Conservation (phyloP, 2,113 vertebrate species). For the Trematomus loennbergii region DNA sequence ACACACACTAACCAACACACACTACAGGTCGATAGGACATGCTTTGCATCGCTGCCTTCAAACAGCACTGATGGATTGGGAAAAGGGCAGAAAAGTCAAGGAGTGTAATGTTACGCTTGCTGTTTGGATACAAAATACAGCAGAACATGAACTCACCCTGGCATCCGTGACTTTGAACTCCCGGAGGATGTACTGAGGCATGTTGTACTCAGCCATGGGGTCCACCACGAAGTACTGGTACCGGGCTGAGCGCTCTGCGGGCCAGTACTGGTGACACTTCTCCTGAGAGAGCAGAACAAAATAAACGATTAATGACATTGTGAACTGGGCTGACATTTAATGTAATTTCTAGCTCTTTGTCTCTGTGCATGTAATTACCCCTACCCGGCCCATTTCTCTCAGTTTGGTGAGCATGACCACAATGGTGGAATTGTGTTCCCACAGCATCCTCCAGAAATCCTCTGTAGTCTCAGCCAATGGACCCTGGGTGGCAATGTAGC, state of each 20-base stretch:
- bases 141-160: conserved; percentile 84
- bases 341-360: conserved; percentile 40
- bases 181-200: conserved; percentile 96
- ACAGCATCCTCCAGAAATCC: conserved; percentile 88
- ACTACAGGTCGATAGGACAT: conserved; percentile 67
- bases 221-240: conserved; percentile 98
- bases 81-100: conserved; percentile 34
- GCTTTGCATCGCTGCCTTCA: conserved; percentile 41
- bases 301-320: background rate
- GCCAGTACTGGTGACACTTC: conserved; percentile 96
- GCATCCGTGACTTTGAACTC: conserved; percentile 97
- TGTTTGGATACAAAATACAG: conserved; percentile 34
- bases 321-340: background rate
- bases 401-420: conserved; percentile 88
- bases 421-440: conserved; percentile 88
- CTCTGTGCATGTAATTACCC: conserved; percentile 70
- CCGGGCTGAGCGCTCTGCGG: conserved; percentile 90
- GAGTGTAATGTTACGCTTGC: conserved; percentile 28
- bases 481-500: conserved; percentile 87
- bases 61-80: conserved; percentile 48
- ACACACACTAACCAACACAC: conserved; percentile 52
- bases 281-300: conserved; percentile 81
- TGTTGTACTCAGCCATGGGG: conserved; percentile 97
- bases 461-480: conserved; percentile 86
- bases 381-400: conserved; percentile 86